These are phyloP conservation scores for Pocillopora damicornis DNA, from an alignment of 64 coral and sea anemone species.

Conservation along the genomic window DNA sequence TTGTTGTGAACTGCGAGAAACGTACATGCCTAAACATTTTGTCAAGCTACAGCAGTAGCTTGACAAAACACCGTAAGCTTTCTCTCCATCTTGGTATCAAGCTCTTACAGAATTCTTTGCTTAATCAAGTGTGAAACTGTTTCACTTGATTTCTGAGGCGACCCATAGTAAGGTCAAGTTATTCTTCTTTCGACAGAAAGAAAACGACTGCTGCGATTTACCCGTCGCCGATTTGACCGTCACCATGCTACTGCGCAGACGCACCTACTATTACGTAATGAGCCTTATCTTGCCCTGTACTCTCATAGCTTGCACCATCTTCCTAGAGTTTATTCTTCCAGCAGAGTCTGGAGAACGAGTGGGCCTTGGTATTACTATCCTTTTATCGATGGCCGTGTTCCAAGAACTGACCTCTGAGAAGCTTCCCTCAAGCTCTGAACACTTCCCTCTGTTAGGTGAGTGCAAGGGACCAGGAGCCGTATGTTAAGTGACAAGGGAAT, in stretches of 20 bases:
- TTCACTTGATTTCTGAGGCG: too few relatives aligned
- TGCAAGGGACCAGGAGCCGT: neutral
- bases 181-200: conserved; percentile 32
- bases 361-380: conserved; percentile 86
- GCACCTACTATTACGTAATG: conserved; percentile 96
- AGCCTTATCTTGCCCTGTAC: conserved; percentile 89
- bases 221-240: conserved; percentile 61
- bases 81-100: too few relatives aligned
- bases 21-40: too few relatives aligned
- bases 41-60: too few relatives aligned
- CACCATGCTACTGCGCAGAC: conserved; percentile 61
- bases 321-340: conserved; percentile 92
- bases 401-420: conserved; percentile 93
- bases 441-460: conserved; percentile 84
- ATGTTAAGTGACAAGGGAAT: too few relatives aligned
- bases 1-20: too few relatives aligned
- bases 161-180: too few relatives aligned
- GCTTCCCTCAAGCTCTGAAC: conserved; percentile 88
- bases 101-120: too few relatives aligned
- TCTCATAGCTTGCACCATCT: conserved; percentile 89
- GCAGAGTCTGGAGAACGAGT: conserved; percentile 92
- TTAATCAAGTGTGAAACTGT: too few relatives aligned
- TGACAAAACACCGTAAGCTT: too few relatives aligned
- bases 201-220: conserved; percentile 59
- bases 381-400: conserved; percentile 90